Evolutionary conservation across 2,888 invertebrate genomes (phyloP), one percentile per base, ranked within the genome.

Genomic region (Polia nebulosa): DNA sequence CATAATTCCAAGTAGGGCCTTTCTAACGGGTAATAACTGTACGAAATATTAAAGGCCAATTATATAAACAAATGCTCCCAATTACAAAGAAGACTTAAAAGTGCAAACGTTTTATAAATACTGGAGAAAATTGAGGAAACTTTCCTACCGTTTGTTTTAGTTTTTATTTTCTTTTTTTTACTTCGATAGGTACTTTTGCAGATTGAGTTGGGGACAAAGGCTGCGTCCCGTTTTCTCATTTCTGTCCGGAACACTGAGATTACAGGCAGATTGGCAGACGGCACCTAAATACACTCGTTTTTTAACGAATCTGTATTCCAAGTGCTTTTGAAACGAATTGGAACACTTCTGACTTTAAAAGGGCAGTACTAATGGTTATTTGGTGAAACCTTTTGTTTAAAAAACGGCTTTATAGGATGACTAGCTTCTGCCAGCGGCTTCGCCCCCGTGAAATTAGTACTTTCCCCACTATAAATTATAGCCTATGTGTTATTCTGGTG

Each of bases 171-270:
- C 6, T 45, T 70, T 67, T 68, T 61, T 68, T 44, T 22, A 51
- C 39, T 61, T 62, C 44, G 45, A 52, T 76, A 47, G 70, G 61
- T 81, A 76, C 60, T 69, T 66, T 55, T 27, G 27, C 17, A 68
- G 62, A 82, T 76, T 65, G 79, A 71, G 34, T 61, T 32, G 51
- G n/a, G 44, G 44, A 74, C 67, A 65, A 74, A 77, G 49, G 47
- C 56, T 34, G 39, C 17, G 25, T 62, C 66, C 17, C 55, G 41
- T 72, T 66, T 76, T 68, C 68, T 66, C 53, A 80, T 76, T 72
- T 68, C 56, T 63, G 51, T 13, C 47, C 39, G 68, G 62, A 72
- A 60, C 62, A 56, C 53, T 75, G 45, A 45, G 32, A 73, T 70
- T 69, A 59, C 52, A 41, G 41, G 8, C 60, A 34, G 29, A 27